phyloP scores from a whole-genome alignment of 1,140 invertebrate genomes.

The Wasmannia auropunctata region DNA sequence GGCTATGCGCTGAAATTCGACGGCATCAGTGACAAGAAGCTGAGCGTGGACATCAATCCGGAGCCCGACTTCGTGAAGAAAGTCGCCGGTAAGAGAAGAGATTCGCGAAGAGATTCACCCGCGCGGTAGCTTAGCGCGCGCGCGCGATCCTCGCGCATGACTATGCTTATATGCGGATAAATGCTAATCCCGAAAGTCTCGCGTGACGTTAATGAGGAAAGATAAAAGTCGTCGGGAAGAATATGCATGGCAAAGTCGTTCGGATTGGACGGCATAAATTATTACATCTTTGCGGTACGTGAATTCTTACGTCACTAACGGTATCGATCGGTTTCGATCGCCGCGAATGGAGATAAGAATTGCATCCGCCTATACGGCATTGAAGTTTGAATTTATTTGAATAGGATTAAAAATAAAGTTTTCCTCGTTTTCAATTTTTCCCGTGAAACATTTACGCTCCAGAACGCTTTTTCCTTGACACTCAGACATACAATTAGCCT shows the following conservation, averaged over 20 bases:
- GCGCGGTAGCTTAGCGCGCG: too few species aligned
- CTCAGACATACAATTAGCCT: background rate
- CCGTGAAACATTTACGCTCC: too few species aligned
- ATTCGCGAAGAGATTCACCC: background rate
- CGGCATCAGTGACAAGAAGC: conserved; percentile 50
- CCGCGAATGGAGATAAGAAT: background rate
- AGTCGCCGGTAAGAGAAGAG: conserved; percentile 77
- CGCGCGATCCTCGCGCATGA: background rate
- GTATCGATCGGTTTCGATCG: conserved; percentile 8
- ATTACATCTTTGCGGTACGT: background rate
- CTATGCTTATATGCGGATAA: background rate
- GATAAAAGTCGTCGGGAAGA: background rate
- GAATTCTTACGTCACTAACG: background rate
- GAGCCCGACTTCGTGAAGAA: conserved; percentile 77
- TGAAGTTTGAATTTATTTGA: conserved; percentile 22
- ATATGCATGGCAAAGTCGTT: background rate
- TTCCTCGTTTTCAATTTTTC: too few species aligned
- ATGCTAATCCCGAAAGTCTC: background rate
- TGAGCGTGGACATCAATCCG: conserved; percentile 69
- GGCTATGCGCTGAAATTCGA: conserved; percentile 65
- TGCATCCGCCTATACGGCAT: background rate
- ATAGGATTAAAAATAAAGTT: conserved; percentile 15
- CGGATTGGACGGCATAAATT: background rate
- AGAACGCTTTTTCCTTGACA: too few species aligned
- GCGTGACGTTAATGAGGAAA: background rate